A percentile compares a stretch with the other conserved stretches of the same genome.
Conservation (phyloP, 30 jellyfish, hydroid and myxozoan species). For the Cassiopea andromeda region DNA sequence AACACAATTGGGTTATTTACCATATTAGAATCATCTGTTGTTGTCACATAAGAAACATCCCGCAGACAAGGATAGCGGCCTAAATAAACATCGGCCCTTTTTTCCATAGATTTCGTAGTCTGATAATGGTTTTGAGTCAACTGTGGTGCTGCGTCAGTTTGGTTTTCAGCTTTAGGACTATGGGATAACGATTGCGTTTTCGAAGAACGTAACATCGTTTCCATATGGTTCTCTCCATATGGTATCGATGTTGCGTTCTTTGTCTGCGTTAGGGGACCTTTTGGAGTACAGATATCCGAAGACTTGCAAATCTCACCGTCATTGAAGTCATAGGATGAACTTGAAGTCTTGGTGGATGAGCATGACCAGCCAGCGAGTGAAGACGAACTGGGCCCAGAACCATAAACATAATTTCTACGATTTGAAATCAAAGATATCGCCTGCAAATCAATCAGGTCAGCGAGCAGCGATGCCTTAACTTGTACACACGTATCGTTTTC, state of each 20-base stretch:
- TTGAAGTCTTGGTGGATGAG: not conserved
- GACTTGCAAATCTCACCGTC: too few relatives aligned
- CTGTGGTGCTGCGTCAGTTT: not conserved
- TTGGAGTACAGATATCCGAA: not conserved
- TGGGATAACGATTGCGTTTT: not conserved
- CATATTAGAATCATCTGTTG: not conserved
- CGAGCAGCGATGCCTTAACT: not conserved
- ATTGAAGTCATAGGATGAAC: not conserved
- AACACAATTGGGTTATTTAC: not conserved
- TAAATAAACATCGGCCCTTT: not conserved
- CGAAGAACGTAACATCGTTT: constrained; percentile 54
- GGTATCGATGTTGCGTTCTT: constrained; percentile 68
- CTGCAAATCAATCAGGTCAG: constrained; percentile 10
- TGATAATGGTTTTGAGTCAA: not conserved
- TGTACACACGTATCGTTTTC: not conserved
- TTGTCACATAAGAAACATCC: not conserved
- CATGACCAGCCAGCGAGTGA: not conserved
- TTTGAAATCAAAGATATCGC: not conserved
- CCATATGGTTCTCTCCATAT: constrained; percentile 21
- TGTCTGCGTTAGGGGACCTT: not conserved
- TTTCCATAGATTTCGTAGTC: too few relatives aligned
- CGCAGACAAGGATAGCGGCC: constrained; percentile 52
- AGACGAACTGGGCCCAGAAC: not conserved
- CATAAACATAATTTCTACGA: not conserved
- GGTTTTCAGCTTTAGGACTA: not conserved